Percentiles rank a stretch among this genome's conserved stretches.
Evolutionary conservation across 1,140 invertebrate genomes (phyloP).

Genomic region (Caerostris extrusa): DNA sequence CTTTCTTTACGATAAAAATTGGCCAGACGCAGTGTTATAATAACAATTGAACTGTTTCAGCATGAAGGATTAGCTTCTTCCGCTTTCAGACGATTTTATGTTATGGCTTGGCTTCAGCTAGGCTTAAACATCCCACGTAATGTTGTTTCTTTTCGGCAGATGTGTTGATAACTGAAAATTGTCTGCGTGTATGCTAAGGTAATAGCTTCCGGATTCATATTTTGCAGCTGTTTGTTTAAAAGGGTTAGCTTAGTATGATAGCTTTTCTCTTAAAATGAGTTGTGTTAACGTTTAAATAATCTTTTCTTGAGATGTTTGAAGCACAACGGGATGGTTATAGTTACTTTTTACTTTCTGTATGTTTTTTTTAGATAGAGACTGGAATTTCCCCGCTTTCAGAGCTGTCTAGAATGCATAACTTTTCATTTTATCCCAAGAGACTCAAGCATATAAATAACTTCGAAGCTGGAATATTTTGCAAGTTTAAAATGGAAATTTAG

Average conservation of each 20-base stretch:
- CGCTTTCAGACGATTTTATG: background rate
- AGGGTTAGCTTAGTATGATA: background rate
- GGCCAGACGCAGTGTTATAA: too few relatives aligned
- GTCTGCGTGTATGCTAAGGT: background rate
- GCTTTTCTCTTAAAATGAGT: background rate
- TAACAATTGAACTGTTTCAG: too few relatives aligned
- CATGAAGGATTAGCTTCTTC: too few relatives aligned
- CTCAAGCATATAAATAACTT: background rate
- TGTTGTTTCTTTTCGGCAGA: background rate
- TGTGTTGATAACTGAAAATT: background rate
- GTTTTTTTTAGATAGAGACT: background rate
- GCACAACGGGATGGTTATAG: background rate
- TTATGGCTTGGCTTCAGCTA: background rate
- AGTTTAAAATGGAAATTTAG: background rate
- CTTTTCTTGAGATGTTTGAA: background rate
- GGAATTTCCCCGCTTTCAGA: background rate
- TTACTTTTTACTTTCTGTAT: background rate
- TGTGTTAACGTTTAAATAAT: conserved; percentile 23
- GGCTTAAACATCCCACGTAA: background rate
- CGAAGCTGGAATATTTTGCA: background rate
- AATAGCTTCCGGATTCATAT: background rate
- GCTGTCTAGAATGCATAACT: background rate
- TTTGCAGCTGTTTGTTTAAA: background rate
- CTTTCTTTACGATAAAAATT: too few relatives aligned
- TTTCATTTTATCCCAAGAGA: background rate